Conservation (phyloP, 2,797 vertebrate species). For the Melanotaenia maccullochi region DNA sequence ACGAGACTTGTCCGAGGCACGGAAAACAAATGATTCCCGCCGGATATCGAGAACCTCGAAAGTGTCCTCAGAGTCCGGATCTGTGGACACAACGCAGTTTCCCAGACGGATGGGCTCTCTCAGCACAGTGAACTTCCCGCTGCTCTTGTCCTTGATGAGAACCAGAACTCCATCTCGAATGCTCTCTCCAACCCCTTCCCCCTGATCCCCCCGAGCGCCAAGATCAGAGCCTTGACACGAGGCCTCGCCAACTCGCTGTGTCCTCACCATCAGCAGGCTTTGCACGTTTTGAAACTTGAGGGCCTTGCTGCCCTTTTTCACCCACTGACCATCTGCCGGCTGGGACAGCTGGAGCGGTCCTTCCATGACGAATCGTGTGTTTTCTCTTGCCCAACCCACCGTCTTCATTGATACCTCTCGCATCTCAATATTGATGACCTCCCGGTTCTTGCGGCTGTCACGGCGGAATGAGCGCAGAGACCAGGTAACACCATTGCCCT, state of each 20-base stretch:
- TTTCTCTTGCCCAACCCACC: conserved; percentile 89
- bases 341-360: conserved; percentile 90
- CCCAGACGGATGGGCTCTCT: conserved; percentile 90
- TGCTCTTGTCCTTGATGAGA: conserved; percentile 93
- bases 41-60: conserved; percentile 93
- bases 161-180: conserved; percentile 90
- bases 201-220: conserved; percentile 62
- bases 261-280: conserved; percentile 90
- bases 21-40: conserved; percentile 90
- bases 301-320: conserved; percentile 90
- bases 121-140: conserved; percentile 90
- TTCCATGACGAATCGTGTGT: conserved; percentile 92
- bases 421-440: conserved; percentile 93
- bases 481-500: conserved; percentile 88
- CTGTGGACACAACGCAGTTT: conserved; percentile 90
- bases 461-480: conserved; percentile 91
- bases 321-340: conserved; percentile 91
- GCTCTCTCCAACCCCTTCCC: conserved; percentile 75
- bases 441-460: conserved; percentile 91
- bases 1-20: conserved; percentile 87
- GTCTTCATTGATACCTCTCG: conserved; percentile 91
- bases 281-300: conserved; percentile 94
- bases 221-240: conserved; percentile 38
- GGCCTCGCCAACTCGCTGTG: conserved; percentile 75
- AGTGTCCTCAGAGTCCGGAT: conserved; percentile 90